phyloP scores from a whole-genome alignment of 2,113 vertebrate species.

The Cepphus grylle region DNA sequence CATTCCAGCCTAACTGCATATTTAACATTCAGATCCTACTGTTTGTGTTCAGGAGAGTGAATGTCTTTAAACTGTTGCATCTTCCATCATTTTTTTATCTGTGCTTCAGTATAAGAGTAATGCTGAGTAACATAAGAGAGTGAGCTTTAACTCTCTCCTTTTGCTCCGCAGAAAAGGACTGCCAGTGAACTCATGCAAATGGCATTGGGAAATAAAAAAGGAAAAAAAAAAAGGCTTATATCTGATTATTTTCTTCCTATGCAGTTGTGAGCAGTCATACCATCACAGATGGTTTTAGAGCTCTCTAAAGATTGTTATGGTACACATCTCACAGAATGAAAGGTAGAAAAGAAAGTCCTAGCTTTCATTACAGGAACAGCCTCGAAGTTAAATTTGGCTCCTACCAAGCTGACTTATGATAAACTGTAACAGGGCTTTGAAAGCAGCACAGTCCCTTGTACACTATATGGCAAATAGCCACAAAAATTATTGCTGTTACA shows the following conservation, averaged over 20 bases:
- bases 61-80: not conserved
- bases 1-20: slow-evolving; percentile 15
- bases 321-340: not conserved
- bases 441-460: not conserved
- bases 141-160: not conserved
- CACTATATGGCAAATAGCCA: slow-evolving; percentile 12
- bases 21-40: slow-evolving; percentile 49
- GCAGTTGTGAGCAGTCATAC: not conserved
- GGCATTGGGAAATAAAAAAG: not conserved
- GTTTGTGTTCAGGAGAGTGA: not conserved
- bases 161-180: not conserved
- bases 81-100: not conserved
- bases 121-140: not conserved
- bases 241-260: not conserved
- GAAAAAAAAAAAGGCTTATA: rapidly evolving
- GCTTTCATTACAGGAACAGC: not conserved
- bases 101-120: not conserved
- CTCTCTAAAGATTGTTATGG: not conserved
- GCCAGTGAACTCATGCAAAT: not conserved
- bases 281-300: not conserved
- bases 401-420: not conserved
- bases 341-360: not conserved
- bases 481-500: not conserved
- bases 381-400: not conserved
- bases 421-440: not conserved